Evolutionary conservation across 2,113 vertebrate species (phyloP), one percentile per base, ranked within the genome.

Genomic region (Oenanthe melanoleuca): DNA sequence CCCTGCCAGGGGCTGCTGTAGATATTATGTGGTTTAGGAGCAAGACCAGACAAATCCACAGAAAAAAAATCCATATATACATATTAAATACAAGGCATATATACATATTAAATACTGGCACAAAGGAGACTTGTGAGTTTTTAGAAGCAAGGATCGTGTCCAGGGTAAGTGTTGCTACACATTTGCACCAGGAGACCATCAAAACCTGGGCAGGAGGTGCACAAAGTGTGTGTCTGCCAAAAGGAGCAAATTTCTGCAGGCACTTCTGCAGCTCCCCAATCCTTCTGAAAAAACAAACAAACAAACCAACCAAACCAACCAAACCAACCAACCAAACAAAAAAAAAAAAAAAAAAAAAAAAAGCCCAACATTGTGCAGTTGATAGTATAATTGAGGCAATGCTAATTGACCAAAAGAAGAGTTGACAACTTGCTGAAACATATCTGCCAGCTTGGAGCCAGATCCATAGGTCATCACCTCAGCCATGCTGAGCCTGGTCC

Each of bases 401-500:
- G 29, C 63, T 91, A 88, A 80, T 8, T 87, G 81, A 72, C 50
- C 49, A 61, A 38, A 60, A 69, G 84, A 89, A 61, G 77, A 70
- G 63, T 22, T 0, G 23, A 75, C 45, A 61, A 31, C 71, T 87
- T 6, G 9, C 38, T 88, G 59, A 89, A 65, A 75, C 81, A 65
- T 50, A 40, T 61, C 61, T 57, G 78, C 77, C 73, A 69, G 49
- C 45, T 49, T 40, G 8, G 49, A 81, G 60, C n/a, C 40, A 34
- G 73, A 34, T 12, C 26, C 26, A 22, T 20, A 0, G 4, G 61
- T 34, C 11, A 3, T 23, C 7, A 5, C 49, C 49, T 91, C 16
- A 25, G 72, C 50, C 2, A 0, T 3, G 1, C 38, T 0, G 0
- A 55, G 49, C 19, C 14, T 31, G 17, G 31, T 49, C 55, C 28